Evolutionary conservation across 2,888 invertebrate species (phyloP).

Genomic region (Oasisia sp.): DNA sequence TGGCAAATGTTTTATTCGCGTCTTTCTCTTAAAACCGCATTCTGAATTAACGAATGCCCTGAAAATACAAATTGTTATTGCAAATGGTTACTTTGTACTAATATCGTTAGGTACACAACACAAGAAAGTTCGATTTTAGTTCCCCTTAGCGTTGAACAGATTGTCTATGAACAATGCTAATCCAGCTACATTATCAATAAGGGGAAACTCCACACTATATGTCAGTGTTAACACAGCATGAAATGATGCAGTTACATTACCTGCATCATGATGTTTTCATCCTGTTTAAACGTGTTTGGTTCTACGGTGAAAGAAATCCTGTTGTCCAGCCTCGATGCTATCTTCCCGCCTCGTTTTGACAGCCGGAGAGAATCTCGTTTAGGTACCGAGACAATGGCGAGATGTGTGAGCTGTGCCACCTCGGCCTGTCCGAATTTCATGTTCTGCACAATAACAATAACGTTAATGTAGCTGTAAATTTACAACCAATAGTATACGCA

Average conservation of each 20-base stretch:
- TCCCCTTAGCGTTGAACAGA: no score
- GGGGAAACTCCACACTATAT: no score
- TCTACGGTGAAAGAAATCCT: conserved; percentile 51
- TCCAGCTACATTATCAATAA: no score
- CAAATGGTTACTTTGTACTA: no score
- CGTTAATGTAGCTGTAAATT: background rate
- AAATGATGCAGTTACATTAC: conserved; percentile 37
- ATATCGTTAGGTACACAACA: no score
- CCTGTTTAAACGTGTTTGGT: conserved; percentile 49
- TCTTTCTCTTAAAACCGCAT: no score
- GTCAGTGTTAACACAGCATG: background rate
- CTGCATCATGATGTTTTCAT: conserved; percentile 55
- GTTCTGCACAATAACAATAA: conserved; percentile 45
- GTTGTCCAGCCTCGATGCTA: conserved; percentile 56
- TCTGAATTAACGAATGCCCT: no score
- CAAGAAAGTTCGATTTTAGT: no score
- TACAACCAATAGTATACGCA: background rate
- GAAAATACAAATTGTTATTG: no score
- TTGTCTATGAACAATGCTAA: no score
- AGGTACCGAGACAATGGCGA: conserved; percentile 56
- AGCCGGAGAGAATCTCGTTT: conserved; percentile 56
- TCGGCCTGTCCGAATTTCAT: conserved; percentile 58
- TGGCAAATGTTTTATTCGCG: no score
- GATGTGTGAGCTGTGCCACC: conserved; percentile 43
- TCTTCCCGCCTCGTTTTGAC: conserved; percentile 47